These are phyloP conservation scores for Cherax quadricarinatus DNA, from an alignment of 1,140 invertebrate species.

Conservation along the genomic window DNA sequence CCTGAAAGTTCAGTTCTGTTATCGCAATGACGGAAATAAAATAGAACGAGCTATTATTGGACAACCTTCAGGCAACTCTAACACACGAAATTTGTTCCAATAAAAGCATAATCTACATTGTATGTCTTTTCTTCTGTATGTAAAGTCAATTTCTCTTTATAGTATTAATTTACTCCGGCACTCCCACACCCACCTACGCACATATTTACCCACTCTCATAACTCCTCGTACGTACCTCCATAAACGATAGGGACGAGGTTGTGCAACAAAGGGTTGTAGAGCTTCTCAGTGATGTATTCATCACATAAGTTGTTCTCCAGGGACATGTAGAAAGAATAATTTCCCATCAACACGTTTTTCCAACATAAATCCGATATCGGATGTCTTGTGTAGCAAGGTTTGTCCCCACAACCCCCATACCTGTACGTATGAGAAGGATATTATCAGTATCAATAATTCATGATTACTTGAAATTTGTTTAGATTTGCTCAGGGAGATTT, in stretches of 20 bases:
- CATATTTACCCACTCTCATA: too few species aligned
- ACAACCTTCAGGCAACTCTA: too few species aligned
- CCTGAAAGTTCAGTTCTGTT: background rate
- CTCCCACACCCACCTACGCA: background rate
- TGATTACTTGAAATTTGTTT: too few species aligned
- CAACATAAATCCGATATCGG: background rate
- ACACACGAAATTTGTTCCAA: too few species aligned
- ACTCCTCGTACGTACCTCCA: constrained; percentile 20
- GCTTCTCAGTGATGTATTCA: constrained; percentile 56
- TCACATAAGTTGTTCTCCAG: constrained; percentile 44
- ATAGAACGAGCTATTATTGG: too few species aligned
- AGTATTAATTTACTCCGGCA: too few species aligned
- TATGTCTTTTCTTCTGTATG: too few species aligned
- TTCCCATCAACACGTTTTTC: background rate
- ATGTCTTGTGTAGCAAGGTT: background rate
- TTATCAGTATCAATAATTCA: too few species aligned
- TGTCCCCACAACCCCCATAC: constrained; percentile 12
- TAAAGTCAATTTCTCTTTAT: too few species aligned
- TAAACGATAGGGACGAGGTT: constrained; percentile 50
- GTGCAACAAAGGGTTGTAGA: constrained; percentile 36
- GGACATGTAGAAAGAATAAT: constrained; percentile 45
- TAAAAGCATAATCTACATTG: too few species aligned
- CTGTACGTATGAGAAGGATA: background rate
- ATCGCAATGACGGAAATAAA: too few species aligned
- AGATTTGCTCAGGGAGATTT: too few species aligned